Percentiles rank a stretch among this genome's conserved stretches.
These are phyloP conservation scores for Ariolimax columbianus DNA, from an alignment of 2,888 invertebrate species.

Conservation along the genomic window DNA sequence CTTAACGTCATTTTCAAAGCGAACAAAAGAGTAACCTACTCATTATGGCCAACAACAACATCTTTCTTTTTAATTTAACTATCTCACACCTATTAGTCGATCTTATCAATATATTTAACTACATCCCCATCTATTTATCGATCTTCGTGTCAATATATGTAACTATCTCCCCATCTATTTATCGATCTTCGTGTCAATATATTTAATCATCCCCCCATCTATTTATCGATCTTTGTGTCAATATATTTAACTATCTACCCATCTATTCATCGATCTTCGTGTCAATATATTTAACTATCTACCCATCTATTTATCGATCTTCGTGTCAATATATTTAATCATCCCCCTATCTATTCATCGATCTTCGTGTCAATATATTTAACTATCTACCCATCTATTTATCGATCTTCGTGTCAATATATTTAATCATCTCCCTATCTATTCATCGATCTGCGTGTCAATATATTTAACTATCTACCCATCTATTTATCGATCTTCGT, in stretches of 20 bases:
- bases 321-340: not conserved
- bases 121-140: too few relatives aligned
- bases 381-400: not conserved
- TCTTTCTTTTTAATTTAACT: too few relatives aligned
- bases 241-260: constrained; percentile 8
- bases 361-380: not conserved
- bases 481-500: not conserved
- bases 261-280: not conserved
- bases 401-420: not conserved
- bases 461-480: not conserved
- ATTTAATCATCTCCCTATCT: not conserved
- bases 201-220: not conserved
- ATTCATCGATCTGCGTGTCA: not conserved
- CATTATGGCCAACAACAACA: too few relatives aligned
- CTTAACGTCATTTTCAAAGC: too few relatives aligned
- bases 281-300: constrained; percentile 8
- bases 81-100: too few relatives aligned
- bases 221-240: constrained; percentile 5
- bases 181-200: not conserved
- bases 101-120: too few relatives aligned
- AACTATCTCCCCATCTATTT: not conserved
- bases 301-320: not conserved
- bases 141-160: too few relatives aligned
- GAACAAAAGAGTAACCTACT: too few relatives aligned
- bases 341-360: not conserved